Evolutionary conservation across 2,888 invertebrate species (phyloP).

Genomic region (Tortrix viridana): DNA sequence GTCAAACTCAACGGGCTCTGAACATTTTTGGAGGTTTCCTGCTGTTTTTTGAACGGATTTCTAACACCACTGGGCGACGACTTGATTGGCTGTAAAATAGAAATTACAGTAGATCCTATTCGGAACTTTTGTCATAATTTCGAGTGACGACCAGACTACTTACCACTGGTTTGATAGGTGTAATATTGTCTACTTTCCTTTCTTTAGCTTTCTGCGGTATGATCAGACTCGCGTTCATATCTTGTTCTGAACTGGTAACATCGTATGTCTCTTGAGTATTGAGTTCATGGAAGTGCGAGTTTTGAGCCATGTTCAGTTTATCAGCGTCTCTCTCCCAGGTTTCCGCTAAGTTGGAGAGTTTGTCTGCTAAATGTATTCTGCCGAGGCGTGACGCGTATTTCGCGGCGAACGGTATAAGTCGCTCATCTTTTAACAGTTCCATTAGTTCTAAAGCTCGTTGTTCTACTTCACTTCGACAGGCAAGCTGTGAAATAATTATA

Average conservation of each 20-base stretch:
- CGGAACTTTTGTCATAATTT: too few species aligned
- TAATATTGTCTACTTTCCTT: conserved; percentile 62
- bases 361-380: conserved; percentile 90
- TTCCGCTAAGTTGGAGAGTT: conserved; percentile 86
- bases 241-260: conserved; percentile 63
- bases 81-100: conserved; percentile 65
- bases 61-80: conserved; percentile 69
- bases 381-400: conserved; percentile 93
- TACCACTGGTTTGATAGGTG: conserved; percentile 74
- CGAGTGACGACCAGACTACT: conserved; percentile 42
- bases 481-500: conserved; percentile 83
- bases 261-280: conserved; percentile 74
- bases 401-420: conserved; percentile 92
- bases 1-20: conserved; percentile 73
- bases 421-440: conserved; percentile 90
- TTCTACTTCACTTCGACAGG: conserved; percentile 93
- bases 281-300: conserved; percentile 66
- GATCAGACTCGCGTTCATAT: conserved; percentile 72
- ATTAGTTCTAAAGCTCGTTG: conserved; percentile 94
- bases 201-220: conserved; percentile 70
- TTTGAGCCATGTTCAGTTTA: conserved; percentile 61
- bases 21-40: conserved; percentile 56
- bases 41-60: conserved; percentile 81
- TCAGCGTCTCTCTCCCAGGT: conserved; percentile 66
- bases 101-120: too few species aligned